Percentiles rank a stretch among this genome's conserved stretches.
These are phyloP conservation scores for Omphaloscelis lunosa DNA, from an alignment of 2,888 invertebrate species.

Conservation along the genomic window DNA sequence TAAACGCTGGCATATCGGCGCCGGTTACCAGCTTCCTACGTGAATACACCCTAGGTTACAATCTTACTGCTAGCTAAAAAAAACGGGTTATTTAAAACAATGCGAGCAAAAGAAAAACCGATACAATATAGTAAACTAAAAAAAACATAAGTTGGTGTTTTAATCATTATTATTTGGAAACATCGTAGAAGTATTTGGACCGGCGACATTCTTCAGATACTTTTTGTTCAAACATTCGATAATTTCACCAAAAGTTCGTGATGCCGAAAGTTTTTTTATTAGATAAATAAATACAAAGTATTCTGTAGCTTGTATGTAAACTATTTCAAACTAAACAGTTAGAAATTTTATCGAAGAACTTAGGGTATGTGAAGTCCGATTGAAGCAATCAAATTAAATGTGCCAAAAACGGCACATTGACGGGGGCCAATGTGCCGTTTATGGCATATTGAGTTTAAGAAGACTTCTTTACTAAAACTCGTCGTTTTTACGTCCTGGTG, in stretches of 20 bases:
- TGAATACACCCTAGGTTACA: not conserved
- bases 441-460: not conserved
- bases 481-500: no score
- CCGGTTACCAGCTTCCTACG: not conserved
- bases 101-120: not conserved
- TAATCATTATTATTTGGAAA: constrained; percentile 10
- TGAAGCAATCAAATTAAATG: constrained; percentile 10
- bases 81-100: not conserved
- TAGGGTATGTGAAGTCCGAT: not conserved
- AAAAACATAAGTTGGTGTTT: not conserved
- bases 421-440: not conserved
- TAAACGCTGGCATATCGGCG: not conserved
- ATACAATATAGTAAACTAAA: not conserved
- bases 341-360: constrained; percentile 17
- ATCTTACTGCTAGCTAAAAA: not conserved
- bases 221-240: constrained; percentile 25
- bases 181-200: constrained; percentile 5
- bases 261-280: constrained; percentile 23
- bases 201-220: constrained; percentile 9
- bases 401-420: no score
- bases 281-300: constrained; percentile 15
- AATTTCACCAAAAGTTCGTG: constrained; percentile 21
- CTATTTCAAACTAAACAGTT: not conserved
- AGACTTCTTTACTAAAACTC: no score
- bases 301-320: constrained; percentile 5